Evolutionary conservation across 2,797 vertebrate genomes (phyloP).

Genomic region (Thamnophis elegans): DNA sequence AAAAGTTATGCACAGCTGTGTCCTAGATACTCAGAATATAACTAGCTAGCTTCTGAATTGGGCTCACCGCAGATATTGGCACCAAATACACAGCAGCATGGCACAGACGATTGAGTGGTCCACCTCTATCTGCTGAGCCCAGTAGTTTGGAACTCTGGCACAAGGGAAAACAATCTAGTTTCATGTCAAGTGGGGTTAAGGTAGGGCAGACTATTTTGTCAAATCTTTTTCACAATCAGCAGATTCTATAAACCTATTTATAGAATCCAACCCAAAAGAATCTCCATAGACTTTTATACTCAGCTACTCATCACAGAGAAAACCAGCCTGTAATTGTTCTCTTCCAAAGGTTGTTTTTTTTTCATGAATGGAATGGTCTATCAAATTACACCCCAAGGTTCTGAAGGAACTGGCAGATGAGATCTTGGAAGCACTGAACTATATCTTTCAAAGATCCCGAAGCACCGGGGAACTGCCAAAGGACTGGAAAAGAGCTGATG

Average conservation of each 20-base stretch:
- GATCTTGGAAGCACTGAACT: too few species aligned
- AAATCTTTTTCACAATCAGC: background rate
- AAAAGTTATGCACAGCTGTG: background rate
- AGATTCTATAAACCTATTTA: background rate
- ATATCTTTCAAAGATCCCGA: too few species aligned
- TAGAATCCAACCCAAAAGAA: background rate
- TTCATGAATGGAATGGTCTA: background rate
- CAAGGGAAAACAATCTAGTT: background rate
- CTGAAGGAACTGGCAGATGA: too few species aligned
- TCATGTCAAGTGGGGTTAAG: background rate
- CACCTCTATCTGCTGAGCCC: background rate
- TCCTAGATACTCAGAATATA: background rate
- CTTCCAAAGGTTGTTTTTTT: background rate
- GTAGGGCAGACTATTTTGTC: background rate
- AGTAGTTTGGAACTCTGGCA: background rate
- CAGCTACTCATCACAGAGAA: background rate
- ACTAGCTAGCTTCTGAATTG: background rate
- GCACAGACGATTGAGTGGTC: background rate
- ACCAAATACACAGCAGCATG: background rate
- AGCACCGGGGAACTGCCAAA: too few species aligned
- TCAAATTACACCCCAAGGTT: too few species aligned
- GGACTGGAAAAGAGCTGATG: too few species aligned
- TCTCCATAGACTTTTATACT: background rate
- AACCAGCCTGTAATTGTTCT: background rate
- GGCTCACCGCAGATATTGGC: background rate